Percentiles rank a stretch among this genome's conserved stretches.
Conservation (phyloP, 2,888 invertebrate species). For the Xestobium rufovillosum region DNA sequence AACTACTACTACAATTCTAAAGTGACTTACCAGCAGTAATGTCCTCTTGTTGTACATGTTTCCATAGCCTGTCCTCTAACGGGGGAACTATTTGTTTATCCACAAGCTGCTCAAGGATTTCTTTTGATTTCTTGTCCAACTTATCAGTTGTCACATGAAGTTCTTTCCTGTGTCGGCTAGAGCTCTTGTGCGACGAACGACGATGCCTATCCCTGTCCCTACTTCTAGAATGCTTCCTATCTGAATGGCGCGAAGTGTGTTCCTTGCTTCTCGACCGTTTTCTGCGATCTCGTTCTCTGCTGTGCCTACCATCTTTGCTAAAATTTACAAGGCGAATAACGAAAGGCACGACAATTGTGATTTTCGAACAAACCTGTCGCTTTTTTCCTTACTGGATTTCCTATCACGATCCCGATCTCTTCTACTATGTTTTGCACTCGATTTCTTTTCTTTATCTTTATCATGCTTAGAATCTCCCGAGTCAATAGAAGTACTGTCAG, state of each 20-base stretch:
- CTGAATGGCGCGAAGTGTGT: conserved; percentile 26
- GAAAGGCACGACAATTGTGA: conserved; percentile 4
- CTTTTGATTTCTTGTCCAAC: conserved; percentile 41
- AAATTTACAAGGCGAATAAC: conserved; percentile 4
- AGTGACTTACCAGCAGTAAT: conserved; percentile 35
- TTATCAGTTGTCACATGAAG: conserved; percentile 33
- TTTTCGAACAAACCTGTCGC: conserved; percentile 17
- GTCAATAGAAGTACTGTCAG: conserved; percentile 31
- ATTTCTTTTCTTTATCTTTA: conserved; percentile 28
- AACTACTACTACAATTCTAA: no score
- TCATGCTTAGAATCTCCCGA: conserved; percentile 24
- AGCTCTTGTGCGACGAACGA: conserved; percentile 39
- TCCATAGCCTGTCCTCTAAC: conserved; percentile 48
- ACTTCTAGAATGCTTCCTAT: conserved; percentile 34
- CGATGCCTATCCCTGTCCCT: conserved; percentile 32
- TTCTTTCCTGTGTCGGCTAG: conserved; percentile 38
- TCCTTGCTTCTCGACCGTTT: conserved; percentile 30
- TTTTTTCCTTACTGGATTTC: conserved; percentile 29
- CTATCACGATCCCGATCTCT: conserved; percentile 24
- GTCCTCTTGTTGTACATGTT: conserved; percentile 44
- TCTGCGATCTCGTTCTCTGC: conserved; percentile 29
- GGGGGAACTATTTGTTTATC: conserved; percentile 44
- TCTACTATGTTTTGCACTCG: conserved; percentile 30
- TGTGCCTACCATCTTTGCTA: conserved; percentile 25
- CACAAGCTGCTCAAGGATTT: conserved; percentile 41